Conservation (phyloP, 2,888 invertebrate species). For the Mythimna albipuncta region DNA sequence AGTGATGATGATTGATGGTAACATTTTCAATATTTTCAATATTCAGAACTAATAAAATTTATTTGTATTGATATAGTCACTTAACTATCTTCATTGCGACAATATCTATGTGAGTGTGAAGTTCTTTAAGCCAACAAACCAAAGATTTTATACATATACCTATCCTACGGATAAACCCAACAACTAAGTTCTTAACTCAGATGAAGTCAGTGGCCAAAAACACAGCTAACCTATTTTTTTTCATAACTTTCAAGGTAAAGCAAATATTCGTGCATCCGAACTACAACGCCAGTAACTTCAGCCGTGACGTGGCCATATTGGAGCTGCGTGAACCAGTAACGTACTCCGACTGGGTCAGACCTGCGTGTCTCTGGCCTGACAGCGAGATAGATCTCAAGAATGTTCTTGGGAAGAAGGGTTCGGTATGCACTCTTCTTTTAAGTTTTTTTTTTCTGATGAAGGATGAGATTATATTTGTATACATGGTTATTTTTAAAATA, state of each 20-base stretch:
- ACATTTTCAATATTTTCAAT: no score
- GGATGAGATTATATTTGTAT: no score
- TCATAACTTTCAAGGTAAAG: constrained; percentile 75
- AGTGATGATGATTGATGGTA: no score
- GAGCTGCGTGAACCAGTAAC: constrained; percentile 85
- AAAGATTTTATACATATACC: no score
- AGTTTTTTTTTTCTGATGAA: no score
- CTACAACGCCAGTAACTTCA: constrained; percentile 89
- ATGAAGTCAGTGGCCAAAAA: neutral
- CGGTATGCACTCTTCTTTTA: constrained; percentile 75
- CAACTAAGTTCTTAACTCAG: neutral
- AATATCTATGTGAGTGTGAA: no score
- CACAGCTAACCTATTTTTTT: neutral
- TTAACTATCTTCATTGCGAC: no score
- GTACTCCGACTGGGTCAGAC: constrained; percentile 90
- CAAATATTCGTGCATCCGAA: constrained; percentile 89
- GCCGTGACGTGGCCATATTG: constrained; percentile 91
- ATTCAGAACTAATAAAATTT: no score
- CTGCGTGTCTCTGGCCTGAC: constrained; percentile 92
- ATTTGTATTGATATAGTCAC: no score
- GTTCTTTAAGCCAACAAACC: no score
- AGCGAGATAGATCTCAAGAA: constrained; percentile 79
- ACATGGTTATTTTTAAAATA: no score
- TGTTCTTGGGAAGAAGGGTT: constrained; percentile 87
- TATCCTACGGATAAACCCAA: no score